Evolutionary conservation across 2,888 invertebrate species (phyloP).

Genomic region (Andrena chrysosceles): DNA sequence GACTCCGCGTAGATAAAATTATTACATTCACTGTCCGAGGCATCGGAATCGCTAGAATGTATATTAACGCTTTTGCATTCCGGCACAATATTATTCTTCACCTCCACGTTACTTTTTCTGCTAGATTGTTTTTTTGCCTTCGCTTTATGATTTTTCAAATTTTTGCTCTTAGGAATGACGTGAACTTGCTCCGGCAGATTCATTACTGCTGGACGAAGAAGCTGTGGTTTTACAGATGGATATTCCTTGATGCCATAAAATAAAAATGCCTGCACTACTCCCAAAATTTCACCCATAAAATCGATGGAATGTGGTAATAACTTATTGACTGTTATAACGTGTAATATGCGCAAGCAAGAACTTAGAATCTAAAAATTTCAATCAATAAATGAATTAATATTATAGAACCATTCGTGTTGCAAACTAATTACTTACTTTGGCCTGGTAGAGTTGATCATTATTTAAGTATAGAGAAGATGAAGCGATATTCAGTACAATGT

Average conservation of each 20-base stretch:
- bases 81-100: slow-evolving; percentile 25
- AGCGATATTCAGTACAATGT: slow-evolving; percentile 67
- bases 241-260: slow-evolving; percentile 80
- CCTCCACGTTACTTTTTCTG: slow-evolving; percentile 53
- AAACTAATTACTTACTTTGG: slow-evolving; percentile 70
- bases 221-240: slow-evolving; percentile 69
- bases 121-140: slow-evolving; percentile 67
- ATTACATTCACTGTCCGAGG: slow-evolving; percentile 76
- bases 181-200: slow-evolving; percentile 80
- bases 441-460: slow-evolving; percentile 66
- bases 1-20: slow-evolving; percentile 68
- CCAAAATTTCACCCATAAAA: slow-evolving; percentile 78
- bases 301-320: slow-evolving; percentile 64
- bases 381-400: slow-evolving; percentile 12
- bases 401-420: neutral
- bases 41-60: slow-evolving; percentile 79
- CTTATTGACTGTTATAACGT: slow-evolving; percentile 67
- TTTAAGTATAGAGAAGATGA: slow-evolving; percentile 62
- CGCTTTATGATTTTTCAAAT: slow-evolving; percentile 71
- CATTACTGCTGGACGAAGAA: slow-evolving; percentile 80
- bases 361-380: slow-evolving; percentile 72
- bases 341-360: slow-evolving; percentile 75
- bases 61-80: slow-evolving; percentile 53
- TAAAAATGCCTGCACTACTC: slow-evolving; percentile 78
- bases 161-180: slow-evolving; percentile 74